These are phyloP conservation scores for Phortica magna DNA, from an alignment of 2,888 invertebrate species.

Conservation along the genomic window DNA sequence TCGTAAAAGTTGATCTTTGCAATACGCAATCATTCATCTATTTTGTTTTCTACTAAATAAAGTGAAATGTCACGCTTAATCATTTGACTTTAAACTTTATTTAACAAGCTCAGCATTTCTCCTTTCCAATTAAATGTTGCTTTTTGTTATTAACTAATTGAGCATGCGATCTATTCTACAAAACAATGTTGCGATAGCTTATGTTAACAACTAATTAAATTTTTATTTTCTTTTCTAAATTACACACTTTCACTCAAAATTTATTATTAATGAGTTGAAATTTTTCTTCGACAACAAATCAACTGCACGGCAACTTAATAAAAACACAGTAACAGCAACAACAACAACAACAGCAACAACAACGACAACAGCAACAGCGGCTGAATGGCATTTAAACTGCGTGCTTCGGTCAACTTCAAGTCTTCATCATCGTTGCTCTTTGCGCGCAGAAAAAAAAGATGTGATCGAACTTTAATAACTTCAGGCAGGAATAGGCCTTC, in stretches of 20 bases:
- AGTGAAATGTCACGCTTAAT: too few relatives aligned
- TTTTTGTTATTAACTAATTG: too few relatives aligned
- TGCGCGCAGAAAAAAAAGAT: not conserved
- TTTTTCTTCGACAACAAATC: constrained; percentile 36
- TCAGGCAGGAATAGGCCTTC: not conserved
- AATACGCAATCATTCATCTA: too few relatives aligned
- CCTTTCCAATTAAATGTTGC: too few relatives aligned
- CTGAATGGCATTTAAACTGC: not conserved
- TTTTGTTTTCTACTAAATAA: too few relatives aligned
- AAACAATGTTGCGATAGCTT: too few relatives aligned
- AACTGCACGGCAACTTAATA: constrained; percentile 43
- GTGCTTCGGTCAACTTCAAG: not conserved
- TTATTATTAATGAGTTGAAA: not conserved
- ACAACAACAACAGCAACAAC: constrained; percentile 38
- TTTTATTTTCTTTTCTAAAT: constrained; percentile 34
- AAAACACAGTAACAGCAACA: constrained; percentile 32
- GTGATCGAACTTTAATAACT: not conserved
- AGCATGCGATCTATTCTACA: too few relatives aligned
- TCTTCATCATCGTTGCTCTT: not conserved
- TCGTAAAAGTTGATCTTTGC: too few relatives aligned
- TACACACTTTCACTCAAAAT: not conserved
- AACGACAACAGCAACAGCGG: not conserved
- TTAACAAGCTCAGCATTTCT: too few relatives aligned
- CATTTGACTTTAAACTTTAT: too few relatives aligned
- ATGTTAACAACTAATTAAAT: constrained; percentile 31